Conservation (phyloP, 53 echinoderm and acorn worm species). For the Henricia sp. region DNA sequence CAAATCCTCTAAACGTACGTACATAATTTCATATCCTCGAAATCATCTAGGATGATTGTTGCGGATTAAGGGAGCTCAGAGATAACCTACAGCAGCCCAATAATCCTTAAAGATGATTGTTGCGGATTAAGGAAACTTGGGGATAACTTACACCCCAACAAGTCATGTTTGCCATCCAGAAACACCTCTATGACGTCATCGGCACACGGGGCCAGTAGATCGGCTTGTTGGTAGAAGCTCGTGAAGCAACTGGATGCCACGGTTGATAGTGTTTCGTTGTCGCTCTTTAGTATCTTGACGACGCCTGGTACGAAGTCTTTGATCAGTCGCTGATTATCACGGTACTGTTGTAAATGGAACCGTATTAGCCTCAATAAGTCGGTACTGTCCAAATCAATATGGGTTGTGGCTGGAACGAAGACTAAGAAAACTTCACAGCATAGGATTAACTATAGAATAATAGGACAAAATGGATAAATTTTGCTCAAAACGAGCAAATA, state of each 20-base stretch:
- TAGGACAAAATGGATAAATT: no score
- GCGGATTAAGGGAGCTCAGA: no score
- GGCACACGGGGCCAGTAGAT: conserved; percentile 77
- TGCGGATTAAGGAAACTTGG: not conserved
- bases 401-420: no score
- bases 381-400: no score
- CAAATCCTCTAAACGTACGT: no score
- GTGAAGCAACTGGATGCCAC: conserved; percentile 56
- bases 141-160: conserved; percentile 69
- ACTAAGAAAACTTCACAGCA: no score
- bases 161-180: conserved; percentile 64
- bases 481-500: no score
- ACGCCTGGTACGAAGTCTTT: conserved; percentile 81
- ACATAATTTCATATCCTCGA: no score
- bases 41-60: no score
- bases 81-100: no score
- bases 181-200: conserved; percentile 82
- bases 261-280: conserved; percentile 50
- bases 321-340: conserved; percentile 37
- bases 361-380: not conserved
- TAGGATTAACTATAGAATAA: no score
- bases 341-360: not conserved
- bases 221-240: conserved; percentile 66
- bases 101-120: no score
- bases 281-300: conserved; percentile 70